Evolutionary conservation across 2,888 invertebrate genomes (phyloP).

Genomic region (Agrochola lychnidis): DNA sequence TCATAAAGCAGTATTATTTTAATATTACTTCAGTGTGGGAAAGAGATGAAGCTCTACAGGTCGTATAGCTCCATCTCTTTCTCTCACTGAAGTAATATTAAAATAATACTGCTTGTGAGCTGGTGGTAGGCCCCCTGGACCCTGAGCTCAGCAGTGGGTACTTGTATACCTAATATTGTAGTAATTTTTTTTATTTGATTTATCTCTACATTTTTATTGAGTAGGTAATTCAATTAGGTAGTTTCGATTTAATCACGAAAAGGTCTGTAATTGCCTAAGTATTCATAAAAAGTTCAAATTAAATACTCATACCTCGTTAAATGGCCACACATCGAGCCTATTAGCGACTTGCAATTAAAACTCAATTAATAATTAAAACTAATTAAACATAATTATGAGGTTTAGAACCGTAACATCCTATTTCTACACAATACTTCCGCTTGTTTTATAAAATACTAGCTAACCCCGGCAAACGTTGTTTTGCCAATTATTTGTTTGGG

Average conservation of each 20-base stretch:
- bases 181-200: not conserved
- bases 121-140: no score
- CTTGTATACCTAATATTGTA: no score
- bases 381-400: conserved; percentile 10
- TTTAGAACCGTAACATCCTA: conserved; percentile 35
- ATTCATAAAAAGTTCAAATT: not conserved
- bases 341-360: conserved; percentile 15
- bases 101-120: no score
- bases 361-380: conserved; percentile 12
- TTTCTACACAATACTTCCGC: conserved; percentile 38
- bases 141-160: not conserved
- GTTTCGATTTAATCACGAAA: not conserved
- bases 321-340: not conserved
- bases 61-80: no score
- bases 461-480: no score
- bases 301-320: not conserved
- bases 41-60: no score
- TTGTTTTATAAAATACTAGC: conserved; percentile 19
- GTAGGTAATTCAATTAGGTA: not conserved
- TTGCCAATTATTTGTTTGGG: no score
- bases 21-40: no score
- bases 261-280: not conserved
- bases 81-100: no score
- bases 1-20: no score
- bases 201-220: not conserved